A percentile compares a stretch with the other conserved stretches of the same genome.
phyloP scores from a whole-genome alignment of 2,113 vertebrate genomes.

The Vidua macroura region DNA sequence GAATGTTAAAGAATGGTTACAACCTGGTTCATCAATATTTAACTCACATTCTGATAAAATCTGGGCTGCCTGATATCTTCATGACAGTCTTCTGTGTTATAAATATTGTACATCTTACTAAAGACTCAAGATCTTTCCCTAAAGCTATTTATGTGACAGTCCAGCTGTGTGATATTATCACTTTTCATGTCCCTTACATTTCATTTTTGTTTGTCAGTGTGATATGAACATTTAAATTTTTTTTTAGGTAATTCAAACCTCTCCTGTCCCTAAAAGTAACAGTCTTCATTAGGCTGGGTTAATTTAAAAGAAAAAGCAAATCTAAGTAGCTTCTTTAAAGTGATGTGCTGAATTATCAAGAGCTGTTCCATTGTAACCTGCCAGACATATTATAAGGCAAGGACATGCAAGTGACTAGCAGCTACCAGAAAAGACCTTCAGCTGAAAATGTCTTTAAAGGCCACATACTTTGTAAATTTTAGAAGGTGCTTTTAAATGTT shows the following conservation, averaged over 20 bases:
- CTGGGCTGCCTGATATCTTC: background rate
- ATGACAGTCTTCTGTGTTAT: background rate
- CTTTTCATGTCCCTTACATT: background rate
- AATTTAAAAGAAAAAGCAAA: background rate
- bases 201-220: background rate
- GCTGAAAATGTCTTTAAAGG: conserved; percentile 24
- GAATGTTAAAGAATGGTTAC: background rate
- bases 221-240: background rate
- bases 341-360: background rate
- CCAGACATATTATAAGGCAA: background rate
- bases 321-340: background rate
- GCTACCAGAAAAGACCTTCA: background rate
- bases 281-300: background rate
- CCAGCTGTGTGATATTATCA: background rate
- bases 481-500: background rate
- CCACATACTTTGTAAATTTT: background rate
- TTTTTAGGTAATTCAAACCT: background rate
- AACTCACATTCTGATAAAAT: background rate
- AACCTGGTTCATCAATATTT: background rate
- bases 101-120: background rate
- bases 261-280: background rate
- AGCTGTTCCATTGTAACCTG: background rate
- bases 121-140: background rate
- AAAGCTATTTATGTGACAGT: background rate
- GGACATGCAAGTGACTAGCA: background rate